Conservation (phyloP, 2,113 vertebrate genomes). For the Scomber scombrus region DNA sequence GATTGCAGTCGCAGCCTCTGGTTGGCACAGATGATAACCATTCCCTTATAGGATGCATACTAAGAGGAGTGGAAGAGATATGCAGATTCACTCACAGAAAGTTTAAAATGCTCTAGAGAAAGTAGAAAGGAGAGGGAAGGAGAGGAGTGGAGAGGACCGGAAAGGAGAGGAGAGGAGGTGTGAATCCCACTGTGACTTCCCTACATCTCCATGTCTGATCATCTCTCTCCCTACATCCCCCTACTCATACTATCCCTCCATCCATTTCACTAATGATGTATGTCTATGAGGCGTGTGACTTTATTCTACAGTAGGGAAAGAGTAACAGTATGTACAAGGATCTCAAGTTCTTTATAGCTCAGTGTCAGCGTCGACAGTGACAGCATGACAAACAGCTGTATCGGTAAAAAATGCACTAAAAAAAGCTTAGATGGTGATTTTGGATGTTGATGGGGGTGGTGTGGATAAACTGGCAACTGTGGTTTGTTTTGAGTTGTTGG, state of each 20-base stretch:
- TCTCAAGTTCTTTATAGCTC: slow-evolving; percentile 35
- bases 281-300: slow-evolving; percentile 28
- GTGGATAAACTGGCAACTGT: slow-evolving; percentile 12
- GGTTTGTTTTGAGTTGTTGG: slow-evolving; percentile 32
- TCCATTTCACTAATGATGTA: slow-evolving; percentile 31
- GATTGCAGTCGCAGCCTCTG: slow-evolving; percentile 39
- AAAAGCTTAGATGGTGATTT: neutral
- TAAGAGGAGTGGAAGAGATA: slow-evolving; percentile 40
- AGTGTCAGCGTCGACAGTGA: slow-evolving; percentile 24
- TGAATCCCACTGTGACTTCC: slow-evolving; percentile 26
- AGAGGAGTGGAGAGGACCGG: slow-evolving; percentile 11
- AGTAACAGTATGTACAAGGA: slow-evolving; percentile 25
- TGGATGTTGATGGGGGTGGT: neutral
- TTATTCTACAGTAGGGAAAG: slow-evolving; percentile 14
- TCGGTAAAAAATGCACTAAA: neutral
- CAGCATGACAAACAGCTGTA: slow-evolving; percentile 45
- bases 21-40: slow-evolving; percentile 49
- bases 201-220: slow-evolving; percentile 47
- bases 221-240: slow-evolving; percentile 11
- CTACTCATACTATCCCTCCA: slow-evolving; percentile 15
- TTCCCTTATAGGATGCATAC: slow-evolving; percentile 44
- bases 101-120: slow-evolving; percentile 24
- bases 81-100: slow-evolving; percentile 30
- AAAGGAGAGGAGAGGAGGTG: slow-evolving; percentile 26
- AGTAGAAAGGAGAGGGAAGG: slow-evolving; percentile 8